A percentile compares a stretch with the other conserved stretches of the same genome.
Conservation (phyloP, 2,113 vertebrate genomes). For the Atrichornis clamosus region DNA sequence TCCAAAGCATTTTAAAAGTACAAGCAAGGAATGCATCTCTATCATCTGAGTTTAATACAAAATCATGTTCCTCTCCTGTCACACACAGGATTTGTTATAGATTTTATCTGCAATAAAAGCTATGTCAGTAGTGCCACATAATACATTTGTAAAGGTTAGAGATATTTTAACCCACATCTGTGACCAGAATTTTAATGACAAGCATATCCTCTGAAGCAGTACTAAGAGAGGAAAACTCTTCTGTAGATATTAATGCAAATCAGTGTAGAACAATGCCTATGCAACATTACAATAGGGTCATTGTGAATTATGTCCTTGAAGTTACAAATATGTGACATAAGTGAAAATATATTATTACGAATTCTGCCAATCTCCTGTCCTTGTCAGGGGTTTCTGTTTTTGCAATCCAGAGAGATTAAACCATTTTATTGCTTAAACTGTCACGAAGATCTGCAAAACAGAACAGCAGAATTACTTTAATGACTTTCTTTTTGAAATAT, state of each 20-base stretch:
- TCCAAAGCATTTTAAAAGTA: constrained; percentile 60
- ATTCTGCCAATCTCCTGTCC: constrained; percentile 65
- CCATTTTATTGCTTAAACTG: constrained; percentile 65
- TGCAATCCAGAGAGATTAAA: constrained; percentile 69
- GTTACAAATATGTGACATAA: constrained; percentile 71
- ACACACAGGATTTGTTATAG: constrained; percentile 72
- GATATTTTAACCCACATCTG: constrained; percentile 75
- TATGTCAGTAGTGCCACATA: constrained; percentile 70
- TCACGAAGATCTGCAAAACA: constrained; percentile 58
- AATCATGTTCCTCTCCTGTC: constrained; percentile 71
- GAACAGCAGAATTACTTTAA: constrained; percentile 60
- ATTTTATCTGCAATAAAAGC: constrained; percentile 77
- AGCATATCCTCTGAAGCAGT: constrained; percentile 53
- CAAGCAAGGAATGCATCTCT: constrained; percentile 60
- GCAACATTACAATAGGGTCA: constrained; percentile 46
- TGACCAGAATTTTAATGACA: constrained; percentile 73
- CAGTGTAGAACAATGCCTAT: constrained; percentile 44
- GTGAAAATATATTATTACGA: constrained; percentile 67
- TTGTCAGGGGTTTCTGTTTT: constrained; percentile 60
- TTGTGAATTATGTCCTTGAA: constrained; percentile 73
- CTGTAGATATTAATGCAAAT: constrained; percentile 67
- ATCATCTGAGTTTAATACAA: constrained; percentile 70
- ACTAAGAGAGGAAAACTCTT: constrained; percentile 41
- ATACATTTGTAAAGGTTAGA: constrained; percentile 77
- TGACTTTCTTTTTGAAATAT: constrained; percentile 69